A percentile compares a stretch with the other conserved stretches of the same genome.
These are phyloP conservation scores for Syritta pipiens DNA, from an alignment of 2,888 invertebrate genomes.

Conservation along the genomic window DNA sequence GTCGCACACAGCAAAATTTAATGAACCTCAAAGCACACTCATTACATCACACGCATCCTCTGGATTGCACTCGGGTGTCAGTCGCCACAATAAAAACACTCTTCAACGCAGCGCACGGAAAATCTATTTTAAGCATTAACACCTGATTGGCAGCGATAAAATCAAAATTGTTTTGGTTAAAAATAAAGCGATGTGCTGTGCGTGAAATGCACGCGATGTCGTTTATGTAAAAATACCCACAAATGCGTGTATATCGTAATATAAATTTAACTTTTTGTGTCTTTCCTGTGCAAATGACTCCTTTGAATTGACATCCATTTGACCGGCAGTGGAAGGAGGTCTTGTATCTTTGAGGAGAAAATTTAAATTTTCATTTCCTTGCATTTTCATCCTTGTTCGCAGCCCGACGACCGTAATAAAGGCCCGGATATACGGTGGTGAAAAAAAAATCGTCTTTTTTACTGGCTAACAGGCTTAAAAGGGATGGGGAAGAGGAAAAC, in stretches of 20 bases:
- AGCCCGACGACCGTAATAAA: neutral
- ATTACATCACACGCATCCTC: slow-evolving; percentile 14
- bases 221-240: neutral
- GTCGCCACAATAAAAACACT: neutral
- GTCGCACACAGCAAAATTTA: neutral
- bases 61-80: slow-evolving; percentile 19
- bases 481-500: neutral
- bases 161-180: slow-evolving; percentile 13
- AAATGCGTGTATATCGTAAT: too few species aligned
- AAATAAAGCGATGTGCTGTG: slow-evolving; percentile 22
- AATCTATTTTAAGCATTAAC: slow-evolving; percentile 33
- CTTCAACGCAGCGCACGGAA: neutral
- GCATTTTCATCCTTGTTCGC: too few species aligned
- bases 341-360: too few species aligned
- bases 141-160: slow-evolving; percentile 38
- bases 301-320: too few species aligned
- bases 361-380: too few species aligned
- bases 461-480: slow-evolving; percentile 3
- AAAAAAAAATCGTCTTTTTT: neutral
- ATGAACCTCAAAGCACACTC: slow-evolving; percentile 9
- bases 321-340: too few species aligned
- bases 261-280: too few species aligned
- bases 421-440: neutral
- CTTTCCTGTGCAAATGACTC: too few species aligned
- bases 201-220: slow-evolving; percentile 4